Evolutionary conservation across 2,113 vertebrate genomes (phyloP).

Genomic region (Hepsetus odoe): DNA sequence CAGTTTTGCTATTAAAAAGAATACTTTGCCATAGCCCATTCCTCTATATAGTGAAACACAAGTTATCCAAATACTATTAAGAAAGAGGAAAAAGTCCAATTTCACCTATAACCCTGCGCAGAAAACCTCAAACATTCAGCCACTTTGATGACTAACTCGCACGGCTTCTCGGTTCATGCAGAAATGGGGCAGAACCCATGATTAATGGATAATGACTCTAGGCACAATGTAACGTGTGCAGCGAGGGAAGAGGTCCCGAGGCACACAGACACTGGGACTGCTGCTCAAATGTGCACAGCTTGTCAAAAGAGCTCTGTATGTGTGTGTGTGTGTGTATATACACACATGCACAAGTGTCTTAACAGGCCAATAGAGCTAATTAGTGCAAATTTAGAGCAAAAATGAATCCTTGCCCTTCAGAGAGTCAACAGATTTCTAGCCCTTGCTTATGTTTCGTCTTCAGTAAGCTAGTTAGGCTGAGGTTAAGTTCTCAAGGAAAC

Average conservation of each 20-base stretch:
- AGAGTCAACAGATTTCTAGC: slow-evolving; percentile 4
- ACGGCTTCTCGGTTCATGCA: background rate
- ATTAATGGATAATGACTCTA: slow-evolving; percentile 14
- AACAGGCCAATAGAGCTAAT: background rate
- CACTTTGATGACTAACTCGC: background rate
- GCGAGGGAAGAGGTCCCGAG: background rate
- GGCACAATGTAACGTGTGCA: background rate
- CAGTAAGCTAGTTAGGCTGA: background rate
- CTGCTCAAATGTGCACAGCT: background rate
- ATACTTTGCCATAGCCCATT: too few species aligned
- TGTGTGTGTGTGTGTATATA: slow-evolving; percentile 1
- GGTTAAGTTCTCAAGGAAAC: background rate
- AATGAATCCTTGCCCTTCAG: background rate
- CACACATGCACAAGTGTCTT: background rate
- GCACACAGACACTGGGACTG: background rate
- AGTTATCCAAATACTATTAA: too few species aligned
- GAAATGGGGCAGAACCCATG: slow-evolving; percentile 8
- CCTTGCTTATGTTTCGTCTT: background rate
- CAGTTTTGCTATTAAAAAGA: background rate
- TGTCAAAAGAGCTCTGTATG: background rate
- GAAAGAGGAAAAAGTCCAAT: background rate
- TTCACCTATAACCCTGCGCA: background rate
- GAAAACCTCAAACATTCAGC: background rate
- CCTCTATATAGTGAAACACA: too few species aligned
- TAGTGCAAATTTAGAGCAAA: background rate